Percentiles rank a stretch among this genome's conserved stretches.
phyloP scores from a whole-genome alignment of 1,140 invertebrate genomes.

The Ridgeia piscesae region DNA sequence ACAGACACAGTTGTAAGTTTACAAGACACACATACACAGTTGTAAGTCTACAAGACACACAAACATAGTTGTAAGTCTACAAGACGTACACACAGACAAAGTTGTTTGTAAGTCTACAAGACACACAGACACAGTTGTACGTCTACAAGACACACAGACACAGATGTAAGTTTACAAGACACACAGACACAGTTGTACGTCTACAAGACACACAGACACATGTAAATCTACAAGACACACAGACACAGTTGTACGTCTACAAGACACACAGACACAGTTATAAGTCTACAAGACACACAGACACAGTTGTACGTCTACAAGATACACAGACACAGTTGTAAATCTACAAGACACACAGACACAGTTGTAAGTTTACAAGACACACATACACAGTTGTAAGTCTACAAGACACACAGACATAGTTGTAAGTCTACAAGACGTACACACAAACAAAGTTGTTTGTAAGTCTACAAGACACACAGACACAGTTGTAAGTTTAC shows the following conservation, averaged over 20 bases:
- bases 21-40: too few species aligned
- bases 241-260: neutral
- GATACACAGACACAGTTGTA: conserved; percentile 13
- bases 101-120: too few species aligned
- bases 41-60: too few species aligned
- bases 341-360: neutral
- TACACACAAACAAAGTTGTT: neutral
- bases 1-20: too few species aligned
- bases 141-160: too few species aligned
- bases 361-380: neutral
- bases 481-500: conserved; percentile 38
- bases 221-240: neutral
- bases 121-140: too few species aligned
- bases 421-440: neutral
- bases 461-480: neutral
- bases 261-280: neutral
- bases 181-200: too few species aligned
- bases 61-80: too few species aligned
- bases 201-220: too few species aligned
- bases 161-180: too few species aligned
- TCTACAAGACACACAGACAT: conserved; percentile 38
- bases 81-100: too few species aligned
- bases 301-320: conserved; percentile 41
- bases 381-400: conserved; percentile 31
- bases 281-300: neutral